phyloP scores from a whole-genome alignment of 2,888 invertebrate genomes.

The Cyclophora punctaria region DNA sequence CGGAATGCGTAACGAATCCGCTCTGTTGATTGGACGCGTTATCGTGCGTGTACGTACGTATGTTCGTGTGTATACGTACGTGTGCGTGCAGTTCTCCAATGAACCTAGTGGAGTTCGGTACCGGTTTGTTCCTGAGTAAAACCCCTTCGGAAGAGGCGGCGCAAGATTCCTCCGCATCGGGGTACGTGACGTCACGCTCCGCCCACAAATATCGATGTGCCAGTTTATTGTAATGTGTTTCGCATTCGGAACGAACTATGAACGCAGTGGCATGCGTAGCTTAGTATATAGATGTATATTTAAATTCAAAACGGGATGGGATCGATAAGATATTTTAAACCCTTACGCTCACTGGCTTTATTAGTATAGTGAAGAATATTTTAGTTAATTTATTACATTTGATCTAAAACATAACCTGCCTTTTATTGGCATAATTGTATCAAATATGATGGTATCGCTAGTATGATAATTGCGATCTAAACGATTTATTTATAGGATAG shows the following conservation, averaged over 20 bases:
- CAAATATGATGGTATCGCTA: too few species aligned
- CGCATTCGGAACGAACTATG: constrained; percentile 30
- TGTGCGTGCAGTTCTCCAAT: constrained; percentile 84
- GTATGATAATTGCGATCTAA: too few species aligned
- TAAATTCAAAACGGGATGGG: too few species aligned
- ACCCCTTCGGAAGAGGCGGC: constrained; percentile 93
- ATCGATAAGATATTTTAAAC: too few species aligned
- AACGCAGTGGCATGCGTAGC: constrained; percentile 27
- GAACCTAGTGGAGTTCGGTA: constrained; percentile 96
- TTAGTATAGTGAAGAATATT: too few species aligned
- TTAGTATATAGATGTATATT: too few species aligned
- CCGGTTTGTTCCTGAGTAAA: constrained; percentile 93
- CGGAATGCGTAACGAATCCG: constrained; percentile 42
- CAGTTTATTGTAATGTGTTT: constrained; percentile 49
- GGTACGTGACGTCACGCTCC: constrained; percentile 71
- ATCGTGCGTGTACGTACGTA: constrained; percentile 6
- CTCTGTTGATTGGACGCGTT: constrained; percentile 41
- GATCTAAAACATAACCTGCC: too few species aligned
- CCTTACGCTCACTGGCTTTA: too few species aligned
- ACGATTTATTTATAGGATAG: too few species aligned
- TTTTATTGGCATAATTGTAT: too few species aligned
- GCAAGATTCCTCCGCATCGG: constrained; percentile 78
- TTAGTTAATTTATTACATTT: too few species aligned
- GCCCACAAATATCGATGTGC: constrained; percentile 50
- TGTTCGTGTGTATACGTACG: constrained; percentile 3